Base-by-base conservation (phyloP, 2,888 invertebrate genomes). In the Drosophila paramelanica region DNA sequence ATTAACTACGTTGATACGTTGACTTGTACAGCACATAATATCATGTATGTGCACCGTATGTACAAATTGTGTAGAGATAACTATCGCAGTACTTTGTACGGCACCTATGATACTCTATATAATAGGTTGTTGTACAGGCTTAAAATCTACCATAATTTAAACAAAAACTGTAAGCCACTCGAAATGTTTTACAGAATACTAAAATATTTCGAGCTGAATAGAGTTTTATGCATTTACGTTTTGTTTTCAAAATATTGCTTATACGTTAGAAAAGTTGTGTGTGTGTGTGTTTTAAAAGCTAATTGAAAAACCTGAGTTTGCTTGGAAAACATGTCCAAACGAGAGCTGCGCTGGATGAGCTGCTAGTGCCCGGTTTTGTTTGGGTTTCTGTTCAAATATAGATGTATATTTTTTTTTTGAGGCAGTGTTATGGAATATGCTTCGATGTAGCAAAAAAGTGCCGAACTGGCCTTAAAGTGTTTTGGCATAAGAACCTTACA, bases 61-160 rank as follows among this genome's bases (percentile, higher is more conserved):
- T 66, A 75, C 76, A 68, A 23, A 38, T 57, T 46, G 11, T 52
- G 50, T 36, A 13, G 36, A 60, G 43, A 66, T 49, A 46, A 49
- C 51, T 82, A 87, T 70, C 77, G 77, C 85, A 65, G 88, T 88
- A 88, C 90, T 88, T 89, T 62, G 88, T 88, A 88, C 88, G 67
- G 84, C 89, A 76, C 73, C 89, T 86, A 86, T 72, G 49, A 66
- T 76, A 61, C 51, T 42, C 53, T 75, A 61, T 50, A 60, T 55
- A 58, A 52, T 59, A 74, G 38, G 38, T 79, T 64, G 46, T 79
- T 64, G 73, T 74, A 73, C 59, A 55, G 47, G 36, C 31, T 51
- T 72, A 77, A 49, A 17, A 20, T 20, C 38, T 55, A 55, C 5
- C 55, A 27, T 20, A 20, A 52, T 46, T 3, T 31, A 39, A n/a